Percentiles rank a stretch among this genome's conserved stretches.
Conservation (phyloP, 2,113 vertebrate genomes). For the Aegithalos caudatus region DNA sequence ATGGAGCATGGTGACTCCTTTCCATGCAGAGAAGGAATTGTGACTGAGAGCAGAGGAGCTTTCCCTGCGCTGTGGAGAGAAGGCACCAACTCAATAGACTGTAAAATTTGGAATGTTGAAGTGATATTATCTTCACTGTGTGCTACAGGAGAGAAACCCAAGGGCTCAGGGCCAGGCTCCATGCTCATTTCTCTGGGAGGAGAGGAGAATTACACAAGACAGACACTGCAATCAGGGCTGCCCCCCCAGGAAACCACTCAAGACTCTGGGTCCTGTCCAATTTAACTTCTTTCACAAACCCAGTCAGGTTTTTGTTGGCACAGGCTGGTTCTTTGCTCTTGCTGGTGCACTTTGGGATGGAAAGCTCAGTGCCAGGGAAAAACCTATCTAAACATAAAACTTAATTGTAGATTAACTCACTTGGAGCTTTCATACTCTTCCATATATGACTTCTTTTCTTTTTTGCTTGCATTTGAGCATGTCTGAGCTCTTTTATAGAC, state of each 20-base stretch:
- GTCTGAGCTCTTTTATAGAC: slow-evolving; percentile 3
- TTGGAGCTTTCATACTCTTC: not conserved
- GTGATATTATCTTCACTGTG: not conserved
- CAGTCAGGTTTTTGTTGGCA: not conserved
- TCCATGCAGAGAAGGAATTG: not conserved
- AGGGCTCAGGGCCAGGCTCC: not conserved
- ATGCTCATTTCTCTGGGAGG: not conserved
- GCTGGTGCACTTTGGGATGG: not conserved
- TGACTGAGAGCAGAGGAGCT: not conserved
- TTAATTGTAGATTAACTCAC: not conserved
- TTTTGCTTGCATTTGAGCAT: slow-evolving; percentile 28
- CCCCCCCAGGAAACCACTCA: not conserved
- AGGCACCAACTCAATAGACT: not conserved
- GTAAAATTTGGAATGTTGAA: not conserved
- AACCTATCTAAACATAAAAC: not conserved
- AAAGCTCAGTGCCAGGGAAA: not conserved
- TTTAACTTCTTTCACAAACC: not conserved
- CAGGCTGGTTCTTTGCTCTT: not conserved
- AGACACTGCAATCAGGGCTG: not conserved
- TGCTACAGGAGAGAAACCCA: not conserved
- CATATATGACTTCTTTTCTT: not conserved
- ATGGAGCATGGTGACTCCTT: not conserved
- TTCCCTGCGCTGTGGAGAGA: not conserved
- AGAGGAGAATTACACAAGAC: accelerated
- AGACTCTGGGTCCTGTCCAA: not conserved